phyloP scores from a whole-genome alignment of 2,113 vertebrate species.

The Catharus minimus region DNA sequence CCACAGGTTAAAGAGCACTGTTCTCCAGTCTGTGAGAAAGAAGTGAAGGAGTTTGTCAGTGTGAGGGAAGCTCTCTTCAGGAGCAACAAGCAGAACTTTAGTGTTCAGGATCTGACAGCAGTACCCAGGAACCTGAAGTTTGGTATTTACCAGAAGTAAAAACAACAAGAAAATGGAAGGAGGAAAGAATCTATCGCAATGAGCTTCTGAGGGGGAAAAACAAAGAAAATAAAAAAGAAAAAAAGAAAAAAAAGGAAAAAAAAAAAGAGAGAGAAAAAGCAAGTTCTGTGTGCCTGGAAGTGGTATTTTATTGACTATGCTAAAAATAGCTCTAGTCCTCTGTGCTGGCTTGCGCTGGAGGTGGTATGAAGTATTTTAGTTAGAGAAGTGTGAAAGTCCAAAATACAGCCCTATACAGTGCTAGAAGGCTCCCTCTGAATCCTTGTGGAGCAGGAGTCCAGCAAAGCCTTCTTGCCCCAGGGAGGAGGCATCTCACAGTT shows the following conservation, averaged over 20 bases:
- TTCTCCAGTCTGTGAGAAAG: not conserved
- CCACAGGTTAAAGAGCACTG: not conserved
- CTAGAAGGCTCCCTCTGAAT: not conserved
- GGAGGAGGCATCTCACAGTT: accelerated
- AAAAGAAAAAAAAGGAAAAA: not conserved
- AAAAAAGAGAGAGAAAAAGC: not conserved
- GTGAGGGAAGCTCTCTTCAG: not conserved
- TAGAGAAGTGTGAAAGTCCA: not conserved
- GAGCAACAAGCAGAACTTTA: not conserved
- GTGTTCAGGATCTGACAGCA: not conserved
- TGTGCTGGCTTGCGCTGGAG: not conserved
- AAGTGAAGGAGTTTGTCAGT: not conserved
- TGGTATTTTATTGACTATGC: not conserved
- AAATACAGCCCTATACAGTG: accelerated
- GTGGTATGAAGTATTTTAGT: not conserved
- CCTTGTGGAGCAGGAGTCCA: not conserved
- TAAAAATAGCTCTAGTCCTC: not conserved
- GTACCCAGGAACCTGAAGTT: not conserved
- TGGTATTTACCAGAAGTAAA: not conserved
- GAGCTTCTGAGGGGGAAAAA: not conserved
- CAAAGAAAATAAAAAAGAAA: no score
- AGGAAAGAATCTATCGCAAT: not conserved
- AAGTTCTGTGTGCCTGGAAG: not conserved
- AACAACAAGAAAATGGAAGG: not conserved
- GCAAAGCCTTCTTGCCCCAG: not conserved